Evolutionary conservation across 2,888 invertebrate species (phyloP).

Genomic region (Deroplatys truncata): DNA sequence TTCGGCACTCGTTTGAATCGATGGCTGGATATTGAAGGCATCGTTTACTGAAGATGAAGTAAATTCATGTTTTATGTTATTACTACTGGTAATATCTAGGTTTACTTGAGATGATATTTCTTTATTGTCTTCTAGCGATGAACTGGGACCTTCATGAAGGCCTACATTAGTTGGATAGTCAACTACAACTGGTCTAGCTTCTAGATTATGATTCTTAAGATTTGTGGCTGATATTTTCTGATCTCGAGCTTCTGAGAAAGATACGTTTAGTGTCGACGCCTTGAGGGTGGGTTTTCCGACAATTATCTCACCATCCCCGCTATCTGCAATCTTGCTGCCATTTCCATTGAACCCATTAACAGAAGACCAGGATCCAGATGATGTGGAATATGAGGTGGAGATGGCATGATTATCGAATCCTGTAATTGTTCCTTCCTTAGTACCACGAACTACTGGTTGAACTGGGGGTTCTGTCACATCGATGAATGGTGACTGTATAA

Average conservation of each 20-base stretch:
- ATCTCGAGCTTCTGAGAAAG: neutral
- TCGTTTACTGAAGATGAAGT: neutral
- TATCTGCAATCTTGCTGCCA: neutral
- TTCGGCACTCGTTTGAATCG: constrained; percentile 31
- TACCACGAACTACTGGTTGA: neutral
- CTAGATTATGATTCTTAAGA: neutral
- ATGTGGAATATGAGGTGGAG: neutral
- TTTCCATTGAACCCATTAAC: neutral
- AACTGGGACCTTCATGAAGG: neutral
- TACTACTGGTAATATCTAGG: neutral
- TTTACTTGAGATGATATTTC: neutral
- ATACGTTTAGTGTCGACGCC: neutral
- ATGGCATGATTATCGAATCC: too few species aligned
- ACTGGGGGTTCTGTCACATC: constrained; percentile 48
- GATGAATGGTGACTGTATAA: constrained; percentile 65
- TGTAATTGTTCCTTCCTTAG: neutral
- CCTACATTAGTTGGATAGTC: neutral
- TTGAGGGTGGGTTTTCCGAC: constrained; percentile 17
- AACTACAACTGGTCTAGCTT: neutral
- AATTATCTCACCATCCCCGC: constrained; percentile 16
- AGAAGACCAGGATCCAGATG: neutral
- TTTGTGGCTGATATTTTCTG: neutral
- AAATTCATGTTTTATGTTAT: neutral
- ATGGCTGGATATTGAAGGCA: constrained; percentile 31
- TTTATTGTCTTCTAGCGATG: neutral